Conservation (phyloP, 1,140 invertebrate genomes). For the Drosophila subobscura region DNA sequence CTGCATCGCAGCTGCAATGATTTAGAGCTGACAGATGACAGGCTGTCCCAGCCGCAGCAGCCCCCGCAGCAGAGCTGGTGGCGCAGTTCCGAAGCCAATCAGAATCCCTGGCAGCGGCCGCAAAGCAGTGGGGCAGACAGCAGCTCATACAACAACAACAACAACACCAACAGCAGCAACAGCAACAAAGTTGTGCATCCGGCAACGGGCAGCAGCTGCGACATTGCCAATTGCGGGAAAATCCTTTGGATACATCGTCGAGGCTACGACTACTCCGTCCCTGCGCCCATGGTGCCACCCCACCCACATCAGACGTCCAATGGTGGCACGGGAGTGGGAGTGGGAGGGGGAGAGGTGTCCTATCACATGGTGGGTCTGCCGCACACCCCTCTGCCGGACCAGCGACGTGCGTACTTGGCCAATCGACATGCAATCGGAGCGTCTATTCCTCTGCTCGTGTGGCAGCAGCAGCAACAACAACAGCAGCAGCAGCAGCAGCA, state of each 20-base stretch:
- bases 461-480: slow-evolving; percentile 50
- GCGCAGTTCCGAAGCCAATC: slow-evolving; percentile 34
- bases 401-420: slow-evolving; percentile 70
- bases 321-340: slow-evolving; percentile 30
- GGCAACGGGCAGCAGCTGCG: slow-evolving; percentile 50
- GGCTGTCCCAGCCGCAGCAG: neutral
- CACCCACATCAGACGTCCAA: slow-evolving; percentile 19
- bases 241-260: slow-evolving; percentile 69
- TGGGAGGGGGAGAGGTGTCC: slow-evolving; percentile 34
- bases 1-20: slow-evolving; percentile 70
- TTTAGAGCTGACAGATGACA: slow-evolving; percentile 42
- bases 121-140: slow-evolving; percentile 51
- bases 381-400: slow-evolving; percentile 68
- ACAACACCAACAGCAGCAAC: slow-evolving; percentile 20
- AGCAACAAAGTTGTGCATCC: slow-evolving; percentile 36
- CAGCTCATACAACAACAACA: slow-evolving; percentile 17
- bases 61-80: slow-evolving; percentile 19
- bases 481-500: slow-evolving; percentile 24
- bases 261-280: slow-evolving; percentile 27
- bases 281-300: slow-evolving; percentile 43
- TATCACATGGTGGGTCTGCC: slow-evolving; percentile 73
- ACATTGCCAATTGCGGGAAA: slow-evolving; percentile 80
- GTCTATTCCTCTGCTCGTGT: slow-evolving; percentile 71
- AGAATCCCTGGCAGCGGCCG: slow-evolving; percentile 50
- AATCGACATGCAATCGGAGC: slow-evolving; percentile 75